Evolutionary conservation across 1,140 invertebrate species (phyloP).

Genomic region (Piezodorus guildinii): DNA sequence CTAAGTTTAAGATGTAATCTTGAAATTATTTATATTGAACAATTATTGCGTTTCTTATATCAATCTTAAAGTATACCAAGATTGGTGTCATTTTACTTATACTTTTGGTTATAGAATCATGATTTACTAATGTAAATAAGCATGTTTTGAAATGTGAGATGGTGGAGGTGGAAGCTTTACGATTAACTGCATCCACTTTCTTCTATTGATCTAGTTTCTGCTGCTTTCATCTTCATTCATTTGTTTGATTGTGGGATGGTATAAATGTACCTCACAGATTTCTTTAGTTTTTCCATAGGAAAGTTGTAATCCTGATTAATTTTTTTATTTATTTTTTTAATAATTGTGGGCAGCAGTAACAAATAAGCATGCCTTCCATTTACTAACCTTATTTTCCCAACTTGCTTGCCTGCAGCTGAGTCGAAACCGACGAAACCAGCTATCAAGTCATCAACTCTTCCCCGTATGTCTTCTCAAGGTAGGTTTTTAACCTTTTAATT

Average conservation of each 20-base stretch:
- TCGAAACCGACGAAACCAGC: slow-evolving; percentile 87
- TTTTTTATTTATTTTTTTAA: no score
- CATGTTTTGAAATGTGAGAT: slow-evolving; percentile 15
- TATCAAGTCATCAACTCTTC: slow-evolving; percentile 86
- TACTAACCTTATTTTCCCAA: slow-evolving; percentile 8
- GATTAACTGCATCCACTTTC: slow-evolving; percentile 15
- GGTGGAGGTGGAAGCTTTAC: slow-evolving; percentile 13
- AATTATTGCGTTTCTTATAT: no score
- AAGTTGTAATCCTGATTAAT: no score
- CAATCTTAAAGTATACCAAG: no score
- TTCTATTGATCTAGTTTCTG: neutral
- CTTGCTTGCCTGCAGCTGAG: slow-evolving; percentile 47
- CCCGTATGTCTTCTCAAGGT: slow-evolving; percentile 86
- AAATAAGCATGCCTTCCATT: slow-evolving; percentile 6
- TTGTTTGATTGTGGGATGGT: no score
- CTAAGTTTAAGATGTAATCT: no score
- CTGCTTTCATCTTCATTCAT: no score
- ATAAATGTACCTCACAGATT: no score
- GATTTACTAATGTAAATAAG: neutral
- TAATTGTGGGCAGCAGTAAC: neutral
- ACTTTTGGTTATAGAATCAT: no score
- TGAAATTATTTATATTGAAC: no score
- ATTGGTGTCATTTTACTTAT: no score
- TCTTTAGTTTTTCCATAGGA: no score
- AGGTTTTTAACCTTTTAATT: slow-evolving; percentile 34